A percentile compares a stretch with the other conserved stretches of the same genome.
Evolutionary conservation across 2,797 vertebrate genomes (phyloP).

Genomic region (Cetoscarus ocellatus): DNA sequence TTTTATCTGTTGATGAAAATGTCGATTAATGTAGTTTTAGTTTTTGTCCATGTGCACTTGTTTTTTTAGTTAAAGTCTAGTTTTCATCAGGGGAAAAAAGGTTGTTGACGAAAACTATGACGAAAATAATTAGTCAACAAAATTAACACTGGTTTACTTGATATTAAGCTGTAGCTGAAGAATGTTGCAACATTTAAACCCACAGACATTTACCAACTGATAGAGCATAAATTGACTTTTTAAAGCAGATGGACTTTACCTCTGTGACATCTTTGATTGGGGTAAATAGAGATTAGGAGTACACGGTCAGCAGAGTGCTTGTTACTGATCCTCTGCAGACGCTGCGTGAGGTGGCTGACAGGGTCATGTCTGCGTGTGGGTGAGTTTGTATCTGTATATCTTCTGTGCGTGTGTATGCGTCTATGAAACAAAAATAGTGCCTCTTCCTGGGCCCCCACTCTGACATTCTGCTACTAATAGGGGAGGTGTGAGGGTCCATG

Average conservation of each 20-base stretch:
- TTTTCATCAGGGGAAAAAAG: too few species aligned
- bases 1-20: too few species aligned
- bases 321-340: slow-evolving; percentile 36
- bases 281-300: slow-evolving; percentile 1
- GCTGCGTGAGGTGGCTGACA: slow-evolving; percentile 45
- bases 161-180: neutral
- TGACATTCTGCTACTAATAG: slow-evolving; percentile 69
- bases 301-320: slow-evolving; percentile 25
- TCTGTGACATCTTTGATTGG: neutral
- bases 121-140: too few species aligned
- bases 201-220: neutral
- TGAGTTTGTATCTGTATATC: slow-evolving; percentile 43
- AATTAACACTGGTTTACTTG: too few species aligned
- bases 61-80: too few species aligned
- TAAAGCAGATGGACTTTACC: too few species aligned
- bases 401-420: slow-evolving; percentile 35
- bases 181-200: neutral
- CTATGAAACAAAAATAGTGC: slow-evolving; percentile 63
- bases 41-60: too few species aligned
- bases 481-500: slow-evolving; percentile 29
- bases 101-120: too few species aligned
- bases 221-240: neutral
- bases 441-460: slow-evolving; percentile 49
- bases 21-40: too few species aligned
- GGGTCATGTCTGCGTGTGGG: slow-evolving; percentile 33